Evolutionary conservation across 2,113 vertebrate genomes (phyloP).

Genomic region (Fregata magnificens): DNA sequence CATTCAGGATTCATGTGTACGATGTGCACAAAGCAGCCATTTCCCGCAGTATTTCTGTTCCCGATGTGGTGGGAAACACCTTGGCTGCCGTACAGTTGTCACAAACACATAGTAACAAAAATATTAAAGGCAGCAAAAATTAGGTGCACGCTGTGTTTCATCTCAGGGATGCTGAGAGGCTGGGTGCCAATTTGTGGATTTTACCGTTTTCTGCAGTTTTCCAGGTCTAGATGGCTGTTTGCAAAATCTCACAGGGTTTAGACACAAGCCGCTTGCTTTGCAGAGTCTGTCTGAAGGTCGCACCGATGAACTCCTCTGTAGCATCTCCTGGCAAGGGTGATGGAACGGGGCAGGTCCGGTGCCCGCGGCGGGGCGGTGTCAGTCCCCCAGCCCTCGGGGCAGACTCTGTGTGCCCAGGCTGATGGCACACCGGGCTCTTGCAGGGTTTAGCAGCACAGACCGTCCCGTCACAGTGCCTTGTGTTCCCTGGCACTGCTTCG

Average conservation of each 20-base stretch:
- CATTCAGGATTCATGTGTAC: background rate
- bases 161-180: background rate
- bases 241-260: background rate
- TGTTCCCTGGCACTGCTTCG: background rate
- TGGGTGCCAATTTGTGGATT: background rate
- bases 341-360: rapidly evolving
- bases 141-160: rapidly evolving
- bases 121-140: background rate
- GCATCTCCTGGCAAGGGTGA: background rate
- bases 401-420: background rate
- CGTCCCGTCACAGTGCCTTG: background rate
- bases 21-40: background rate
- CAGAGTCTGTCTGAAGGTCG: background rate
- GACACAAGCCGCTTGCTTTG: rapidly evolving
- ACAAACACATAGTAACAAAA: background rate
- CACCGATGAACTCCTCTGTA: background rate
- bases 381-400: background rate
- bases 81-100: background rate
- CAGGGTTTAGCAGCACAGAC: background rate
- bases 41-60: background rate
- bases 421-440: rapidly evolving
- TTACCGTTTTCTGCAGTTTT: background rate
- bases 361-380: rapidly evolving
- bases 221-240: background rate
- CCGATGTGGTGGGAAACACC: background rate